These are phyloP conservation scores for Cynoglossus semilaevis DNA, from an alignment of 2,113 vertebrate species.

Conservation along the genomic window DNA sequence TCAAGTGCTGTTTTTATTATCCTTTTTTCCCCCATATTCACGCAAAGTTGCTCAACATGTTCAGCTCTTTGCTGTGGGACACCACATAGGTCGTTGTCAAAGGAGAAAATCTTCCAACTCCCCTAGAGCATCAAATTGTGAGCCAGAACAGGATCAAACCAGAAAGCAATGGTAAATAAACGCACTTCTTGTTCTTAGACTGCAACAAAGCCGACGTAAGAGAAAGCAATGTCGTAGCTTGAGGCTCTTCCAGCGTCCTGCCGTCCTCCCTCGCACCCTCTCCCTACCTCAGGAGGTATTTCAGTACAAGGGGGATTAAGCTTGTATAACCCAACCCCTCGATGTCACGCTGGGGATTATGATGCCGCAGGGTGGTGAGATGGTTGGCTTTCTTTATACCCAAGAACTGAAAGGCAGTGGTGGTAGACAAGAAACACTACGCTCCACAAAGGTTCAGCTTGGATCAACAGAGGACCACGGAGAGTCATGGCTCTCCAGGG, in stretches of 20 bases:
- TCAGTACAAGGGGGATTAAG: slow-evolving; percentile 69
- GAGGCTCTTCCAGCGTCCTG: slow-evolving; percentile 25
- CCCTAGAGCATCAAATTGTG: not conserved
- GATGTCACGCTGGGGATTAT: slow-evolving; percentile 67
- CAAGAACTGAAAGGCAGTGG: not conserved
- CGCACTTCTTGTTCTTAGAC: not conserved
- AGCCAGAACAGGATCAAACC: not conserved
- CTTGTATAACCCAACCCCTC: slow-evolving; percentile 60
- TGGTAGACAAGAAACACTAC: not conserved
- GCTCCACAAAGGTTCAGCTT: not conserved
- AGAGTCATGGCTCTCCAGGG: slow-evolving; percentile 18
- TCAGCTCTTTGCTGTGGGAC: slow-evolving; percentile 29
- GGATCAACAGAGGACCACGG: slow-evolving; percentile 7
- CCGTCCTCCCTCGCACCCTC: slow-evolving; percentile 29
- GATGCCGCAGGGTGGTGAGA: slow-evolving; percentile 39
- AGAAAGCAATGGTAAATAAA: not conserved
- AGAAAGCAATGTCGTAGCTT: slow-evolving; percentile 12
- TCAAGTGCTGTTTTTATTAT: slow-evolving; percentile 8
- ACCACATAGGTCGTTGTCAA: slow-evolving; percentile 14
- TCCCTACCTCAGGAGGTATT: slow-evolving; percentile 56
- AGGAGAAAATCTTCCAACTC: slow-evolving; percentile 37
- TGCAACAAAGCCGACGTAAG: slow-evolving; percentile 4
- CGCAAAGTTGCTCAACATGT: not conserved
- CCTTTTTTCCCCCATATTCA: slow-evolving; percentile 10
- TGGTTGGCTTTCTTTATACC: slow-evolving; percentile 45